Conservation (phyloP, 2,888 invertebrate species). For the Xestia ashworthii region DNA sequence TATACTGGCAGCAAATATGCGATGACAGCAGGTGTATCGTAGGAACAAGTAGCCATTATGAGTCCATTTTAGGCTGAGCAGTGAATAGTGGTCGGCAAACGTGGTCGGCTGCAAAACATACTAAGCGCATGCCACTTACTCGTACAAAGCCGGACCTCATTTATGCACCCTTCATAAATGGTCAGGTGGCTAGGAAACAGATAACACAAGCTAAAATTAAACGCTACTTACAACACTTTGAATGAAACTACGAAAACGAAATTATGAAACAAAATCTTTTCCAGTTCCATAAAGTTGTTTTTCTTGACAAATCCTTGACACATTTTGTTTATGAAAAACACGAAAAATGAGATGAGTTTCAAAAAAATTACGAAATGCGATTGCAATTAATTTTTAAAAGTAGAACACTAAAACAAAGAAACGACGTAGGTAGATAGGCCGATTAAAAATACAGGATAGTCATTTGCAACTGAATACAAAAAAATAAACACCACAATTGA, state of each 20-base stretch:
- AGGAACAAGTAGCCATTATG: slow-evolving; percentile 88
- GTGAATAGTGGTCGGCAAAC: slow-evolving; percentile 83
- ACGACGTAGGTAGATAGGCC: slow-evolving; percentile 44
- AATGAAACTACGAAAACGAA: slow-evolving; percentile 41
- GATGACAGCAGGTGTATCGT: slow-evolving; percentile 86
- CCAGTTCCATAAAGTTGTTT: slow-evolving; percentile 62
- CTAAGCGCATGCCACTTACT: slow-evolving; percentile 74
- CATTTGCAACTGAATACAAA: slow-evolving; percentile 14
- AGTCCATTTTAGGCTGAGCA: slow-evolving; percentile 88
- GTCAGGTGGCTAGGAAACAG: slow-evolving; percentile 82
- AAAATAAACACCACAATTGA: slow-evolving; percentile 14
- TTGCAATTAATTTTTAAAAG: slow-evolving; percentile 67
- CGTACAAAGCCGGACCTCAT: slow-evolving; percentile 79
- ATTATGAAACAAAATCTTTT: slow-evolving; percentile 46
- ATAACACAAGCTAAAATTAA: slow-evolving; percentile 63
- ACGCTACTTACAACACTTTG: slow-evolving; percentile 45
- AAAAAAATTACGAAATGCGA: slow-evolving; percentile 58
- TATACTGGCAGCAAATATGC: slow-evolving; percentile 84
- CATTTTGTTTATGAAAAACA: slow-evolving; percentile 67
- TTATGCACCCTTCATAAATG: slow-evolving; percentile 89
- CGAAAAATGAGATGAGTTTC: slow-evolving; percentile 57
- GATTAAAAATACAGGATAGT: slow-evolving; percentile 46
- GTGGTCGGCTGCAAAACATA: slow-evolving; percentile 83
- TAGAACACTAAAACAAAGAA: slow-evolving; percentile 60
- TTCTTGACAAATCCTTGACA: slow-evolving; percentile 69